phyloP scores from a whole-genome alignment of 2,113 vertebrate species.

The Vulpes ferrilata region DNA sequence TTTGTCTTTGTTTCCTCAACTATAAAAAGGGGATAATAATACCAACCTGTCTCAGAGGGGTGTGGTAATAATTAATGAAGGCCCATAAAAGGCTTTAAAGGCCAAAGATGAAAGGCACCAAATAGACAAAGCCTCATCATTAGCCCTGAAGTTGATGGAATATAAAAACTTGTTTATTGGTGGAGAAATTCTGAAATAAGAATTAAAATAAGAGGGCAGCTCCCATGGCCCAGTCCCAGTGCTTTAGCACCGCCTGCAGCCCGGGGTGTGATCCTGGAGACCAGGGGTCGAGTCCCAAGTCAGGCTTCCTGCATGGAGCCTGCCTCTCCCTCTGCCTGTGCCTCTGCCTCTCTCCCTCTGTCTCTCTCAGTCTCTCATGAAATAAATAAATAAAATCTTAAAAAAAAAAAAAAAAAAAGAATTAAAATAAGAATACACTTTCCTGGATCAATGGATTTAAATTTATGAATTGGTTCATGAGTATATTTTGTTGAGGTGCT shows the following conservation, averaged over 20 bases:
- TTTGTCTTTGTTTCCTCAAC: constrained; percentile 64
- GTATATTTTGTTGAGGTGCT: constrained; percentile 33
- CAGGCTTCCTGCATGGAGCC: too few species aligned
- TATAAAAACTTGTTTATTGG: constrained; percentile 45
- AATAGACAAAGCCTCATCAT: constrained; percentile 40
- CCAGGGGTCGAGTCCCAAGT: too few species aligned
- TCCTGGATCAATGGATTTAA: constrained; percentile 35
- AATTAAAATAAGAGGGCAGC: not conserved
- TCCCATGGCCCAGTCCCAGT: too few species aligned
- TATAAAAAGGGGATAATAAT: constrained; percentile 61
- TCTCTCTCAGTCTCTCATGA: too few species aligned
- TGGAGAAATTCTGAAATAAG: constrained; percentile 49
- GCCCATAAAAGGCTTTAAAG: constrained; percentile 57
- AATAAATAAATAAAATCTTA: too few species aligned
- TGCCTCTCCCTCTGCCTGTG: too few species aligned
- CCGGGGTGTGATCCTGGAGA: too few species aligned
- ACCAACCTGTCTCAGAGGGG: constrained; percentile 50
- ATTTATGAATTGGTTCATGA: constrained; percentile 33
- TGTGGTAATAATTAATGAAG: constrained; percentile 73
- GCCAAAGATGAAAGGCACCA: constrained; percentile 60
- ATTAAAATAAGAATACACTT: constrained; percentile 14
- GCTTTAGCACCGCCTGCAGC: too few species aligned
- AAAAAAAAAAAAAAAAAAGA: not conserved
- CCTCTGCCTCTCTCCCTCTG: too few species aligned
- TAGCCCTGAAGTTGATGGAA: not conserved